Base-by-base conservation (phyloP, 1,140 invertebrate genomes). In the Drosophila novamexicana region DNA sequence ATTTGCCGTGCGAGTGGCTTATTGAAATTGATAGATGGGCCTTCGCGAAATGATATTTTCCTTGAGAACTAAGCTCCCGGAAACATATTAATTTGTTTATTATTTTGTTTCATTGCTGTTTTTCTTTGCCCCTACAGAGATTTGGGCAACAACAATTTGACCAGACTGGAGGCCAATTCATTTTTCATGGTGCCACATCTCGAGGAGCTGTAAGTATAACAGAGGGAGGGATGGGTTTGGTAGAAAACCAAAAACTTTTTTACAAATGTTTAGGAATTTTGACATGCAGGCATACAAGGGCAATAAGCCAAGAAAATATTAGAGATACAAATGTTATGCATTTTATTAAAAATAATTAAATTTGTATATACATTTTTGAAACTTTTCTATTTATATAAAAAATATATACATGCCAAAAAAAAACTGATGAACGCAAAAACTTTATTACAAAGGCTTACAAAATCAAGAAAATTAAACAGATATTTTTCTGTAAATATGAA, bases 141-240 rank as follows among this genome's bases (percentile, higher is more conserved):
- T 68, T 75, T 92, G 79, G 89, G 93, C 42, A 93, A 93, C 72
- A 94, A 94, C 76, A 94, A 94, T 64, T 92, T 94, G 44, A 93
- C 93, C 47, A 91, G 91, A 56, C 75, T 94, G 74, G 90, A 91
- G 57, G 90, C 92, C 36, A 80, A 92, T 68, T 92, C 92, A 65
- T 93, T 94, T 78, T 86, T 82, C 37, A 89, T 90, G 72, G 90
- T 93, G 40, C 88, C 92, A 12, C 79, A 92, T 67, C 81, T 94
- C 29, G 93, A 94, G 84, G 93, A 94, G 86, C 79, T 94, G 93
- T 94, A 90, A 94, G 93, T 93, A 88, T 65, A 40, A 36, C 5
- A 12, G 14, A 40, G n/a, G n/a, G 7, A 29, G 22, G 22, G 22
- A 5, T 5, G 22, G 4, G 22, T 0, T 29, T 29, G 22, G 22